Evolutionary conservation across 1,140 invertebrate genomes (phyloP), one percentile per base, ranked within the genome.

Genomic region (Diploscapter pachys): DNA sequence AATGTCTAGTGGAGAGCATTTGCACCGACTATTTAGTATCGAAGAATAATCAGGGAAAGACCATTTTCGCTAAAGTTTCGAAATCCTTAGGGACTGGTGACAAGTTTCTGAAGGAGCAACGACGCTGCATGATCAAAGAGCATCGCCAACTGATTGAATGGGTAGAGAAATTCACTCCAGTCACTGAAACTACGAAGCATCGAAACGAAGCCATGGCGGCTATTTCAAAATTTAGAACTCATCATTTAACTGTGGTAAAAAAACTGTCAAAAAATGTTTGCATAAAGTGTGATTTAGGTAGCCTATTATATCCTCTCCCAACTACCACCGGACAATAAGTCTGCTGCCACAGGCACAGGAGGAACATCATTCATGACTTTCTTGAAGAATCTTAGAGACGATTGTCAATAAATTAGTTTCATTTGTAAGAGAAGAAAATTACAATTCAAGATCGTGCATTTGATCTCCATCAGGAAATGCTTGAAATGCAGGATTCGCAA

Each of bases 381-480:
- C 48, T 55, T 68, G 5, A 68, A 68, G 51, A 68, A 52, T n/a
- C 66, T 68, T 48, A 52, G 66, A n/a, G 66, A 68, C 51, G 66
- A 68, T 6, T 68, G 52, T 9, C 66, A 68, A 55, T 68, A 68
- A 53, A 31, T 31, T 31, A 31, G 31, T 31, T 31, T 31, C 31
- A 31, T 31, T 31, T 31, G 31, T 9, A 59, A 59, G 13, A 59
- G 57, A 59, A 59, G 2, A 59, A 63, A 63, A 63, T 63, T 49
- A 63, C 4, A 63, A 63, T 63, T 63, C 13, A 3, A 63, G 13
- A 13, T 48, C 31, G 9, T 63, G 13, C 62, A 63, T 63, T 11
- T 9, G 13, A 5, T 63, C 62, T 4, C 4, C 4, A 9, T 9
- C 11, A 13, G 5, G 5, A 63, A 5, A 13, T 4, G 31, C 62